A percentile compares a stretch with the other conserved stretches of the same genome.
Evolutionary conservation across 2,797 vertebrate genomes (phyloP).

Genomic region (Melopsittacus undulatus): DNA sequence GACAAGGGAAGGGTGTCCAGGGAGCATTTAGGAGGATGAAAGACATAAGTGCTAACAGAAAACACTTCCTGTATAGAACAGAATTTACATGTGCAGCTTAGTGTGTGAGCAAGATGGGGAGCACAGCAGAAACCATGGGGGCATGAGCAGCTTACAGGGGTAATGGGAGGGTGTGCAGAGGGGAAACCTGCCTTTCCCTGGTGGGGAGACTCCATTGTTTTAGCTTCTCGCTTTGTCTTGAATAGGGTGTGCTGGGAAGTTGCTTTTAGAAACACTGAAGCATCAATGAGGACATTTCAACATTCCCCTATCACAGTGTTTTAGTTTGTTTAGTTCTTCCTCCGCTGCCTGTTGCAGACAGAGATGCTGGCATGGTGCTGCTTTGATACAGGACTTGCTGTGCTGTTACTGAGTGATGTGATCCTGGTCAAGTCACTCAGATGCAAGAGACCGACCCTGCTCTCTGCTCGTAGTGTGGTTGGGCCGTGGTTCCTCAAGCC

Average conservation of each 20-base stretch:
- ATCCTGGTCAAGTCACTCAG: not conserved
- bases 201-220: accelerated
- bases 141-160: not conserved
- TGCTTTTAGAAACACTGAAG: not conserved
- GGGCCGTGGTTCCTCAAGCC: not conserved
- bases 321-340: not conserved
- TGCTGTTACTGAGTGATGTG: not conserved
- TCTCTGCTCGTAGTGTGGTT: accelerated
- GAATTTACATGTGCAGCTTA: not conserved
- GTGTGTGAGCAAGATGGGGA: not conserved
- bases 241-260: not conserved
- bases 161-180: not conserved
- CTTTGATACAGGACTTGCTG: accelerated
- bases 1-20: not conserved
- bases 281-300: not conserved
- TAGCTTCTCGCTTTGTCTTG: not conserved
- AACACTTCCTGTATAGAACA: not conserved
- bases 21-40: not conserved
- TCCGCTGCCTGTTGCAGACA: accelerated
- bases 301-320: not conserved
- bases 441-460: no score
- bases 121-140: not conserved
- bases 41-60: not conserved
- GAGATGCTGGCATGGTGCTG: not conserved
- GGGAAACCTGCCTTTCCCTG: not conserved